Percentiles rank a stretch among this genome's conserved stretches.
Conservation (phyloP, 2,888 invertebrate species). For the Ptychoptera contaminata region DNA sequence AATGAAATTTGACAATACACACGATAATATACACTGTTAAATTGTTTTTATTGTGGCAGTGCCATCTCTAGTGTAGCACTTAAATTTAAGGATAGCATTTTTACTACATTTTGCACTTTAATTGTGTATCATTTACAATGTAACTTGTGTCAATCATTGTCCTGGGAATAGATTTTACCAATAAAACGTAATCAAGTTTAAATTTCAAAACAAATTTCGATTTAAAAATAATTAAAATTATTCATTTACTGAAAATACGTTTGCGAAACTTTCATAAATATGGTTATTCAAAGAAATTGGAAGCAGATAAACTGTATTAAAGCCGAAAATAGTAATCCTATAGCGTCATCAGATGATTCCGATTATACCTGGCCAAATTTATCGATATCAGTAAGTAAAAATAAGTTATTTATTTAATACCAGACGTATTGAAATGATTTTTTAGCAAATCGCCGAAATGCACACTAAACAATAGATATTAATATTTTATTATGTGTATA, state of each 20-base stretch:
- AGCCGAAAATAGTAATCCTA: constrained; percentile 18
- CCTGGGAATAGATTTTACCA: no score
- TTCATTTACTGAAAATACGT: not conserved
- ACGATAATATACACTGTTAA: no score
- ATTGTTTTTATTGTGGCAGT: no score
- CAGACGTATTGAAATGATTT: not conserved
- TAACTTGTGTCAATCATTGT: no score
- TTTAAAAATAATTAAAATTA: no score
- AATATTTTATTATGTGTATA: not conserved
- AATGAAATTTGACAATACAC: no score
- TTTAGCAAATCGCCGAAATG: not conserved
- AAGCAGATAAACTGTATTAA: constrained; percentile 22
- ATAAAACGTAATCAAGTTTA: no score
- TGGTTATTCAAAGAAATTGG: constrained; percentile 31
- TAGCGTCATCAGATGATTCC: constrained; percentile 28
- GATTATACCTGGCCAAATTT: constrained; percentile 29
- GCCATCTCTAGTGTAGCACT: no score
- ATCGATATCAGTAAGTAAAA: constrained; percentile 13
- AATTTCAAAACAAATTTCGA: no score
- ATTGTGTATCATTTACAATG: no score
- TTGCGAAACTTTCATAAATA: constrained; percentile 10
- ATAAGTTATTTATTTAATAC: constrained; percentile 3
- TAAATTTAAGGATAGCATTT: no score
- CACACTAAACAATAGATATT: not conserved
- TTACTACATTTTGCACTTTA: no score